Evolutionary conservation across 2,888 invertebrate species (phyloP).

Genomic region (Zhuqinia jingwanae): DNA sequence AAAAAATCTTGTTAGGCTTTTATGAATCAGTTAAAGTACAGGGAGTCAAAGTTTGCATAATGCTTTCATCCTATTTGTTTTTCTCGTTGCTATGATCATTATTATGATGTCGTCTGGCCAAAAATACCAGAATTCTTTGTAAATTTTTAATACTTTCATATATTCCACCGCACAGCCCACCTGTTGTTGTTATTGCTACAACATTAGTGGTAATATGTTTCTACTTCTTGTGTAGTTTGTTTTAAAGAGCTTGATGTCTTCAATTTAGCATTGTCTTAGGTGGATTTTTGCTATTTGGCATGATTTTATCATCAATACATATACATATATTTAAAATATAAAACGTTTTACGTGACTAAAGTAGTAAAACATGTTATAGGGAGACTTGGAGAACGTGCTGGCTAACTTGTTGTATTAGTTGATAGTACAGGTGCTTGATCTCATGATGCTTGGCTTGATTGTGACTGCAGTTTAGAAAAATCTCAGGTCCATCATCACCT

Average conservation of each 20-base stretch:
- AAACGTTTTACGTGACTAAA: constrained; percentile 46
- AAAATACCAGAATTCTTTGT: background rate
- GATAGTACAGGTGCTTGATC: background rate
- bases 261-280: too few species aligned
- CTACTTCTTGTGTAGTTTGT: constrained; percentile 1
- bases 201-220: background rate
- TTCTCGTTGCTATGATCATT: background rate
- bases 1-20: too few species aligned
- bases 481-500: background rate
- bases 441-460: background rate
- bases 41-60: constrained; percentile 20
- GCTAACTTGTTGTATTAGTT: too few species aligned
- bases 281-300: constrained; percentile 22
- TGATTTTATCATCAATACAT: background rate
- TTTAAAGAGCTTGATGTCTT: background rate
- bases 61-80: constrained; percentile 26
- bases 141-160: background rate
- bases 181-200: constrained; percentile 39
- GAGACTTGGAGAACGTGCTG: background rate
- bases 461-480: background rate
- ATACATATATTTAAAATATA: background rate
- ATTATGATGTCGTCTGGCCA: too few species aligned
- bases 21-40: too few species aligned
- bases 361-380: background rate
- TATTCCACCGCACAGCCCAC: constrained; percentile 12